phyloP scores from a whole-genome alignment of 2,888 invertebrate species.

The Neoascia interrupta region DNA sequence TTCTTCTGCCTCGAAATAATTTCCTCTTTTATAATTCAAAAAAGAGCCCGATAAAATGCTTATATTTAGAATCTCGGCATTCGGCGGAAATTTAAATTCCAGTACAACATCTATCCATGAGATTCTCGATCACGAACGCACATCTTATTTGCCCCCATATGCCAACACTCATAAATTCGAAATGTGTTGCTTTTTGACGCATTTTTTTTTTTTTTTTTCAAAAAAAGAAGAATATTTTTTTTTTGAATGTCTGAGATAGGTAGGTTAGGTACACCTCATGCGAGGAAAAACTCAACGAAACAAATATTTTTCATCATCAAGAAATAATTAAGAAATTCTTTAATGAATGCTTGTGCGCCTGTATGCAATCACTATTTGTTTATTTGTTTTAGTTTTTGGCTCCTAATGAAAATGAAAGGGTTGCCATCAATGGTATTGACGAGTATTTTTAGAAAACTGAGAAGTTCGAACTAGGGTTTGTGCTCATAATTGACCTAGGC shows the following conservation, averaged over 20 bases:
- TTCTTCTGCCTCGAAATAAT: background rate
- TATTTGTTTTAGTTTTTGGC: constrained; percentile 26
- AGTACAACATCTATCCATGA: constrained; percentile 23
- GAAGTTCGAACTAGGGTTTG: too few species aligned
- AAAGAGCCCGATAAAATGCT: constrained; percentile 19
- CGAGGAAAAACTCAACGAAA: background rate
- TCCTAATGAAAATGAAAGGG: constrained; percentile 38
- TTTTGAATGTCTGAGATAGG: too few species aligned
- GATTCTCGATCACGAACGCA: constrained; percentile 23
- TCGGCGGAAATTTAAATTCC: constrained; percentile 55
- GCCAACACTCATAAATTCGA: constrained; percentile 44
- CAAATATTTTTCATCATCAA: constrained; percentile 24
- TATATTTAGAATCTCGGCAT: constrained; percentile 48
- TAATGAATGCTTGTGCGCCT: constrained; percentile 13
- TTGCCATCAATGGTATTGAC: constrained; percentile 32
- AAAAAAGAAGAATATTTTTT: background rate
- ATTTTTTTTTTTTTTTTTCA: too few species aligned
- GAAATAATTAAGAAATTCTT: constrained; percentile 41
- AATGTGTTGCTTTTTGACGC: constrained; percentile 51
- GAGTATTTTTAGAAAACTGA: constrained; percentile 32
- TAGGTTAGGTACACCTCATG: background rate
- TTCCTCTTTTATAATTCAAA: constrained; percentile 18
- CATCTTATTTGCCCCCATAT: constrained; percentile 38
- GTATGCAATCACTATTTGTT: constrained; percentile 1
- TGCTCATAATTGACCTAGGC: too few species aligned